Evolutionary conservation across 2,113 vertebrate species (phyloP).

Genomic region (rat (Rattus norvegicus)): GRCr8 NC_086019.1:101768001-101768500

Average conservation of each 20-base stretch:
- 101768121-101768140: not conserved
- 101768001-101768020: not conserved
- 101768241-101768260: not conserved
- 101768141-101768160: not conserved
- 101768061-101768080: not conserved
- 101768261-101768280: not conserved
- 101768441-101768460: not conserved
- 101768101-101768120: not conserved
- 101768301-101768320: not conserved
- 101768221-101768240: not conserved
- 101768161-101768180: not conserved
- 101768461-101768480: not conserved
- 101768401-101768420: not conserved
- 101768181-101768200: not conserved
- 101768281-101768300: not conserved
- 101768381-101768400: not conserved
- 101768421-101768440: not conserved
- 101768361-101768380: not conserved
- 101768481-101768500: not conserved
- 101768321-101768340: not conserved
- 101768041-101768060: not conserved
- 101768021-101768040: not conserved
- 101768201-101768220: not conserved
- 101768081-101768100: not conserved
- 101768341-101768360: not conserved